phyloP scores from a whole-genome alignment of 2,888 invertebrate species.

The Papilio elwesi region DNA sequence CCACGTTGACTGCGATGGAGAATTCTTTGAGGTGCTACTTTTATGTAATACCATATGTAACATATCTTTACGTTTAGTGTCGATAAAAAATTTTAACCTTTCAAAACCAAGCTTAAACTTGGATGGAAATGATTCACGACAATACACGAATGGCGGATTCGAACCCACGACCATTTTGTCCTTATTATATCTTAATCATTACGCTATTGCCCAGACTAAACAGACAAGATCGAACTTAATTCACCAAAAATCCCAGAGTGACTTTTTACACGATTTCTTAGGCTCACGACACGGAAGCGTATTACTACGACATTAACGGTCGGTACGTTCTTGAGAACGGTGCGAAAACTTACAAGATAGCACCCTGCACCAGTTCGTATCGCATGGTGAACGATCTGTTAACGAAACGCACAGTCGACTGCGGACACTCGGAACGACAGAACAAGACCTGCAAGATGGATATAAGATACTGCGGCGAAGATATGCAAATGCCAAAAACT shows the following conservation, averaged over 20 bases:
- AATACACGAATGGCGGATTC: no score
- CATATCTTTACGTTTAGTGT: no score
- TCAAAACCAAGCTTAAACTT: no score
- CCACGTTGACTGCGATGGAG: slow-evolving; percentile 61
- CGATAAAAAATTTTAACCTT: background rate
- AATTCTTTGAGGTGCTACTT: slow-evolving; percentile 54
- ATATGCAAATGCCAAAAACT: slow-evolving; percentile 54
- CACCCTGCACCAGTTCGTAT: slow-evolving; percentile 63
- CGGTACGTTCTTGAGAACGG: slow-evolving; percentile 57
- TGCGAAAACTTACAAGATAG: slow-evolving; percentile 62
- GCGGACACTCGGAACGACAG: slow-evolving; percentile 57
- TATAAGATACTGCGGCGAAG: slow-evolving; percentile 51
- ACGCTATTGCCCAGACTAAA: no score
- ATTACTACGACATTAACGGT: slow-evolving; percentile 63
- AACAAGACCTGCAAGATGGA: slow-evolving; percentile 54
- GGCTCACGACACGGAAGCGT: slow-evolving; percentile 51
- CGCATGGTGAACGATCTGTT: slow-evolving; percentile 53
- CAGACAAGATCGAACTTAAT: no score
- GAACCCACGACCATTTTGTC: background rate
- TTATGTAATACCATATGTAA: background rate
- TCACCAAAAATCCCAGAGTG: background rate
- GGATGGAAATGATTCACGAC: no score
- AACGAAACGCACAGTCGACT: slow-evolving; percentile 56
- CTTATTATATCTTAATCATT: background rate
- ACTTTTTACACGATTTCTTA: slow-evolving; percentile 40